A percentile compares a stretch with the other conserved stretches of the same genome.
Conservation (phyloP, 2,113 vertebrate genomes). For the Perca flavescens region DNA sequence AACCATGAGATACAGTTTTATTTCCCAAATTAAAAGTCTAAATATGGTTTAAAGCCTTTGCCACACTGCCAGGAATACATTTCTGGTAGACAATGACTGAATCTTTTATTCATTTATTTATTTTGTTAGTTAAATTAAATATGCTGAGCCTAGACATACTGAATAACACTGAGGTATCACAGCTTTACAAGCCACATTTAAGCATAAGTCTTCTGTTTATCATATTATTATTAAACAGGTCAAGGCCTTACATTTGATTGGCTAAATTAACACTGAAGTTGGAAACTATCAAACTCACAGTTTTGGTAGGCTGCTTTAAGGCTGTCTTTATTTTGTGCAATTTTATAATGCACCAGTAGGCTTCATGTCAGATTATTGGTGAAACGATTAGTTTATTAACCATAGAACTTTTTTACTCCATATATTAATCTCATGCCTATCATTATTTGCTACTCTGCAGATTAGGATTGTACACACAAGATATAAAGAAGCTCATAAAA, state of each 20-base stretch:
- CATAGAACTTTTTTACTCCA: background rate
- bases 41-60: background rate
- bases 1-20: background rate
- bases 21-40: background rate
- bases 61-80: background rate
- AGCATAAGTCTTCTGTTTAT: background rate
- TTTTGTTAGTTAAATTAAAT: background rate
- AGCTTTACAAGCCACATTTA: background rate
- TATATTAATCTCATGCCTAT: background rate
- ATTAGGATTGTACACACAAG: conserved; percentile 17
- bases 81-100: background rate
- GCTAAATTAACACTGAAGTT: background rate
- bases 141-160: background rate
- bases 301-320: background rate
- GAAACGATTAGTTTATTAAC: background rate
- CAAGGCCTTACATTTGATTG: background rate
- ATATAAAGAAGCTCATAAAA: conserved; percentile 40
- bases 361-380: background rate
- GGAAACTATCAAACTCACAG: background rate
- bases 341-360: background rate
- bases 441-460: background rate
- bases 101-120: background rate
- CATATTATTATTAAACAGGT: background rate
- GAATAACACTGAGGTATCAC: background rate
- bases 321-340: background rate